Conservation (phyloP, 2,888 invertebrate genomes). For the Philereme vetulata region DNA sequence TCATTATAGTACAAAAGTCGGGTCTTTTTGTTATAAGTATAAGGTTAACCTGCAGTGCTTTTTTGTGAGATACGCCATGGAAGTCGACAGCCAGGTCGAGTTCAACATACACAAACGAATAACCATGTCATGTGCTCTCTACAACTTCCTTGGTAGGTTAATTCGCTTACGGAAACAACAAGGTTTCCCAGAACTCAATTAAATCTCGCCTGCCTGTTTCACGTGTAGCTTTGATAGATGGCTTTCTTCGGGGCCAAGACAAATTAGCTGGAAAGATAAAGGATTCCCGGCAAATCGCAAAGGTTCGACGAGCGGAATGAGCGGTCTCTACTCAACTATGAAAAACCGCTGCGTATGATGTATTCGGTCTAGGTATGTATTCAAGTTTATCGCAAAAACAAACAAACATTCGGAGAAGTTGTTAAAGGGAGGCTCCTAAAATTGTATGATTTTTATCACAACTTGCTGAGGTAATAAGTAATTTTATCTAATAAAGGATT, state of each 20-base stretch:
- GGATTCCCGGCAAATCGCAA: not conserved
- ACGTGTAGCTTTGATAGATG: slow-evolving; percentile 3
- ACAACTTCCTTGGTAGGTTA: too few relatives aligned
- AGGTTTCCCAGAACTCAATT: not conserved
- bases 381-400: slow-evolving; percentile 2
- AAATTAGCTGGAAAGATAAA: slow-evolving; percentile 12
- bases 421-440: too few relatives aligned
- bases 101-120: too few relatives aligned
- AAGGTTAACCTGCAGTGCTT: too few relatives aligned
- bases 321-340: slow-evolving; percentile 1
- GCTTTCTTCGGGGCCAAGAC: not conserved
- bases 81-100: too few relatives aligned
- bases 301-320: not conserved
- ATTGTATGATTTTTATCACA: not conserved
- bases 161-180: too few relatives aligned
- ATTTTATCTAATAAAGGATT: too few relatives aligned
- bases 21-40: too few relatives aligned
- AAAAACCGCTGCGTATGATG: slow-evolving; percentile 3
- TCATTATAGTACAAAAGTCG: too few relatives aligned
- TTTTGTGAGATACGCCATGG: too few relatives aligned
- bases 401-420: not conserved
- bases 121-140: too few relatives aligned
- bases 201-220: slow-evolving; percentile 1
- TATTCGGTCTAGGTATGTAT: not conserved
- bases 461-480: too few relatives aligned